A percentile compares a stretch with the other conserved stretches of the same genome.
Conservation (phyloP, 2,113 vertebrate species). For the Neodon shergylaensis region DNA sequence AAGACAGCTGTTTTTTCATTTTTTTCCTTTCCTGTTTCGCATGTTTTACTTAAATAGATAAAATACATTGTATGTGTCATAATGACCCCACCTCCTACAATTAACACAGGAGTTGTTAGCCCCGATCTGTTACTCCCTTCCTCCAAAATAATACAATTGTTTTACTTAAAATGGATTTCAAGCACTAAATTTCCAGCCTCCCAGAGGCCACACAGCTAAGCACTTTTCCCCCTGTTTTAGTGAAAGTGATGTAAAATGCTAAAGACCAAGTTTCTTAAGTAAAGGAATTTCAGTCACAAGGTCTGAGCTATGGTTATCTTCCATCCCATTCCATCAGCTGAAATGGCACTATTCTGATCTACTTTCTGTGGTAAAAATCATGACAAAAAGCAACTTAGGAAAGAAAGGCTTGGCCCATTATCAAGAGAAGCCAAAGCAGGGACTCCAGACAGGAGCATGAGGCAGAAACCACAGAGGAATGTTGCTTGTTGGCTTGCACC, state of each 20-base stretch:
- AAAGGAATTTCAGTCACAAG: neutral
- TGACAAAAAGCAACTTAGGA: neutral
- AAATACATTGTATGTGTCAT: neutral
- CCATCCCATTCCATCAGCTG: neutral
- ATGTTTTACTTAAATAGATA: neutral
- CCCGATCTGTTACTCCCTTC: neutral
- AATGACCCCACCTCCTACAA: neutral
- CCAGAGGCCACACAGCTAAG: neutral
- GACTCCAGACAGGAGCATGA: neutral
- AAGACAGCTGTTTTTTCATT: neutral
- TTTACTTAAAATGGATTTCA: neutral
- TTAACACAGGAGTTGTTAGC: neutral
- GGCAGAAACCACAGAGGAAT: neutral
- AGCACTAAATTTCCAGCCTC: neutral
- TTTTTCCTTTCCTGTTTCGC: neutral
- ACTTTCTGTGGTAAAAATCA: neutral
- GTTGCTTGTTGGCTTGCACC: neutral
- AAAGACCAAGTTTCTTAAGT: neutral
- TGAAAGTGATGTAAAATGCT: neutral
- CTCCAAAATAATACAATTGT: neutral
- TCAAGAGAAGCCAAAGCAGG: neutral
- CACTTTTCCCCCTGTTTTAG: neutral
- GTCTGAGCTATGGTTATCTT: neutral
- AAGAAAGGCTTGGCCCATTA: neutral
- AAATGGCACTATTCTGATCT: neutral